Percentiles rank a stretch among this genome's conserved stretches.
These are phyloP conservation scores for Ornithorhynchus anatinus DNA, from an alignment of 2,113 vertebrate species.

Conservation along the genomic window DNA sequence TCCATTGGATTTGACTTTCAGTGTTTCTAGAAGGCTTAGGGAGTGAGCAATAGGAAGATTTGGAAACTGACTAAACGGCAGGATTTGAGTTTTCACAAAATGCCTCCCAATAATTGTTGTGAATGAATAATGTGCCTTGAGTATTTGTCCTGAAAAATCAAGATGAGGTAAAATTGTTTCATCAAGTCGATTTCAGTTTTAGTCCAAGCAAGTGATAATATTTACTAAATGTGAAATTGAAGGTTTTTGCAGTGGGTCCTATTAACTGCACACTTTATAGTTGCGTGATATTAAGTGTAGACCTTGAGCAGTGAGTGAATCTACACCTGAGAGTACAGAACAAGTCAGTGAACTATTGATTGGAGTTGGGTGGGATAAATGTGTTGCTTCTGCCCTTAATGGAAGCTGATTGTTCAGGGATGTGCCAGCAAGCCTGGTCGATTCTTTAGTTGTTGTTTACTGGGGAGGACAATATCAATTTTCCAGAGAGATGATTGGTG, in stretches of 20 bases:
- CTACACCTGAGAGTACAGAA: slow-evolving; percentile 36
- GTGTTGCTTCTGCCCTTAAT: slow-evolving; percentile 79
- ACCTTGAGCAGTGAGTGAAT: slow-evolving; percentile 54
- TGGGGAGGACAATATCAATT: slow-evolving; percentile 81
- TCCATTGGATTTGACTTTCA: too few relatives aligned
- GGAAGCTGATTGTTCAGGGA: slow-evolving; percentile 82
- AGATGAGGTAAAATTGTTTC: background rate
- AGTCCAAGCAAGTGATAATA: slow-evolving; percentile 33
- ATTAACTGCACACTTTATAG: slow-evolving; percentile 66
- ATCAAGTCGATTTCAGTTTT: slow-evolving; percentile 3
- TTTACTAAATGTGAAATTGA: too few relatives aligned
- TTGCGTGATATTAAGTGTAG: slow-evolving; percentile 58
- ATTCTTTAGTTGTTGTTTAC: slow-evolving; percentile 82
- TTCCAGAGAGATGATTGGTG: slow-evolving; percentile 78
- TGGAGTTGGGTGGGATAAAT: slow-evolving; percentile 69
- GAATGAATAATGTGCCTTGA: background rate
- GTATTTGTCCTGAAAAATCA: too few relatives aligned
- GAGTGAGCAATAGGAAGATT: background rate
- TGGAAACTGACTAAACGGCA: background rate
- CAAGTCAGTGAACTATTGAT: slow-evolving; percentile 72
- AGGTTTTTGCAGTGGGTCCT: slow-evolving; percentile 49
- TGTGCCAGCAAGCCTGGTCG: slow-evolving; percentile 69
- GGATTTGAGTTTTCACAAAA: background rate
- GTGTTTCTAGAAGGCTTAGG: background rate
- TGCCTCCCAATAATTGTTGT: background rate